Evolutionary conservation across 2,797 vertebrate species (phyloP), one percentile per base, ranked within the genome.

Genomic region (Psittacula echo): DNA sequence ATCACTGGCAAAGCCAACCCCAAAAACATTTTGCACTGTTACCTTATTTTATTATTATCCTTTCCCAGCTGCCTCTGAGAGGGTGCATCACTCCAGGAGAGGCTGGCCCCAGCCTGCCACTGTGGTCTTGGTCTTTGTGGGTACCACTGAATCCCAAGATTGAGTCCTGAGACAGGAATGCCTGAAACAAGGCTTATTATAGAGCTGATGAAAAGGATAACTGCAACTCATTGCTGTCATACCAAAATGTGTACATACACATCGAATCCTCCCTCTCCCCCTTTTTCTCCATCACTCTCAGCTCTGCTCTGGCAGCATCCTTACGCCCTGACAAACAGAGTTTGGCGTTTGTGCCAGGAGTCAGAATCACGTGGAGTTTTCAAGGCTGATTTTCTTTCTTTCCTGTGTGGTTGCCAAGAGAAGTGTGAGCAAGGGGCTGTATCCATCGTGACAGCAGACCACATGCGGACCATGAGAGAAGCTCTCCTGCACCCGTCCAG

Each of bases 401-500:
- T 72, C 19, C 80, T 2, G 1, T 32, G 77, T 26, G 64, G 65
- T 82, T 93, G 67, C 90, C 75, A 83, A 61, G 90, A 83, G 67
- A 30, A 41, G n/a, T 15, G 48, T 32, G 58, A 93, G 53, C 0
- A 1, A 90, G 58, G 61, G 61, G 14, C 39, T 20, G 53, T 44
- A 13, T 48, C 77, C 61, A 5, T 62, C 0, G 0, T 77, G 88
- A 39, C 45, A 37, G 4, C 1, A 1, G 17, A 20, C 18, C 0
- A 3, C 78, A 47, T 5, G 0, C 29, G 51, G 51, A 7, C 7
- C 0, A 1, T 16, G 48, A 0, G 0, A 78, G 83, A 39, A 86
- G 30, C 1, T 0, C 23, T 85, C 42, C 71, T 1, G 18, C 2
- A 3, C 30, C 58, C 5, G 1, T 7, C 26, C 9, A 0, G 9